Percentiles rank a stretch among this genome's conserved stretches.
Evolutionary conservation across 30 jellyfish, hydroid and myxozoan genomes (phyloP).

Genomic region (Rhopilema esculentum): DNA sequence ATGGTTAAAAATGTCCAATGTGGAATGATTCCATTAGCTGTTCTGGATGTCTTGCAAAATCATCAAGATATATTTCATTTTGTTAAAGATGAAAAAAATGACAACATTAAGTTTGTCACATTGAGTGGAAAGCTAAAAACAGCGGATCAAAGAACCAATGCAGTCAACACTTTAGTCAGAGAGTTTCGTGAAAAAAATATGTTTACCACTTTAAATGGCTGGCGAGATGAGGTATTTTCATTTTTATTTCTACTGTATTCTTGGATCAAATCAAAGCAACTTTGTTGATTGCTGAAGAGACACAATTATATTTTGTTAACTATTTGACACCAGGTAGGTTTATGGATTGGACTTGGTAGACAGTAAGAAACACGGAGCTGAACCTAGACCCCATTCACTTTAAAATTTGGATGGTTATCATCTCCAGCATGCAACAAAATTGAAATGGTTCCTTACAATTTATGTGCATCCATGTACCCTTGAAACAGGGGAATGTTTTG

Average conservation of each 20-base stretch:
- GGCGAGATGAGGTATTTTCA: constrained; percentile 81
- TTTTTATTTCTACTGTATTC: neutral
- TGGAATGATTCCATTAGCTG: constrained; percentile 76
- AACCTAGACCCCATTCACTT: no score
- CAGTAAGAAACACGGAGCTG: neutral
- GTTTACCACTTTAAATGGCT: constrained; percentile 72
- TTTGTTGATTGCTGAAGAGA: no score
- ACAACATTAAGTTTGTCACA: constrained; percentile 67
- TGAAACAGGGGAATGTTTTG: no score
- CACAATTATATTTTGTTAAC: no score
- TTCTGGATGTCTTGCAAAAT: constrained; percentile 46
- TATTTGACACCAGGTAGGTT: no score
- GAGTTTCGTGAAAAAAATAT: constrained; percentile 62
- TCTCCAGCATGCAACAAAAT: no score
- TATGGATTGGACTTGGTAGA: no score
- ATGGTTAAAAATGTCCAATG: constrained; percentile 60
- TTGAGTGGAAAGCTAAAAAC: constrained; percentile 36
- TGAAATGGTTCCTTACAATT: no score
- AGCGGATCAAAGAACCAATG: constrained; percentile 57
- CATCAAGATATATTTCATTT: constrained; percentile 63
- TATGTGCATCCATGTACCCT: no score
- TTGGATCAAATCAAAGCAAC: no score
- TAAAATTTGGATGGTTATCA: no score
- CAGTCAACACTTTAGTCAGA: constrained; percentile 55
- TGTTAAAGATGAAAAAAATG: constrained; percentile 70